A percentile compares a stretch with the other conserved stretches of the same genome.
These are phyloP conservation scores for Peromyscus leucopus DNA, from an alignment of 2,113 vertebrate species.

Conservation along the genomic window DNA sequence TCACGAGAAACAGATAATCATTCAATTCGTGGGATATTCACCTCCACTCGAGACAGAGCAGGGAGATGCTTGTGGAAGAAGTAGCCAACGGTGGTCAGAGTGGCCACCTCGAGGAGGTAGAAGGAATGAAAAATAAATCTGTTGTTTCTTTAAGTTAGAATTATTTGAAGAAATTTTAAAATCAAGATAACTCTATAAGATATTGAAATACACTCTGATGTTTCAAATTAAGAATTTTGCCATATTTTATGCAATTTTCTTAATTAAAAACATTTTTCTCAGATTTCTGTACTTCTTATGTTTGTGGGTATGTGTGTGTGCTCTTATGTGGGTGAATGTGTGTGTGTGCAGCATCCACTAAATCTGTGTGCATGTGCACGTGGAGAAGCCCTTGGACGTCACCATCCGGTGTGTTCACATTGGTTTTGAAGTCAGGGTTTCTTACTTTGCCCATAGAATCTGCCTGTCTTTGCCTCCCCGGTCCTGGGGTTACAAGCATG, in stretches of 20 bases:
- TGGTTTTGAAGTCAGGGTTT: not conserved
- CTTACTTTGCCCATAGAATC: not conserved
- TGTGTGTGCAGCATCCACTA: not conserved
- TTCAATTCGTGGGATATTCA: not conserved
- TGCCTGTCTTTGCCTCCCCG: too few relatives aligned
- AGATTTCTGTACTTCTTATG: not conserved
- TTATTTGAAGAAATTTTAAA: slow-evolving; percentile 13
- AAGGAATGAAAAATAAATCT: not conserved
- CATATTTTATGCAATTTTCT: not conserved
- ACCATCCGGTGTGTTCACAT: not conserved
- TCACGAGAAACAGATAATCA: not conserved
- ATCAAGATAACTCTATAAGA: not conserved
- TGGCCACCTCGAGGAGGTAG: not conserved
- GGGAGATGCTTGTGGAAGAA: not conserved
- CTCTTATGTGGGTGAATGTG: too few relatives aligned
- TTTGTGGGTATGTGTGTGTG: not conserved
- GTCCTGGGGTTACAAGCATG: too few relatives aligned
- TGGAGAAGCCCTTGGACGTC: not conserved
- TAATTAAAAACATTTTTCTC: not conserved
- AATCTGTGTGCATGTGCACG: not conserved
- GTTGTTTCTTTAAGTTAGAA: not conserved
- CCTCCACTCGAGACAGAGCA: not conserved
- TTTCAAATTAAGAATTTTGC: not conserved
- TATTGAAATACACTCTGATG: not conserved
- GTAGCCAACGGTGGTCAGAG: not conserved